A percentile compares a stretch with the other conserved stretches of the same genome.
Conservation (phyloP, 2,797 vertebrate species). For the Yasuhikotakia modesta region DNA sequence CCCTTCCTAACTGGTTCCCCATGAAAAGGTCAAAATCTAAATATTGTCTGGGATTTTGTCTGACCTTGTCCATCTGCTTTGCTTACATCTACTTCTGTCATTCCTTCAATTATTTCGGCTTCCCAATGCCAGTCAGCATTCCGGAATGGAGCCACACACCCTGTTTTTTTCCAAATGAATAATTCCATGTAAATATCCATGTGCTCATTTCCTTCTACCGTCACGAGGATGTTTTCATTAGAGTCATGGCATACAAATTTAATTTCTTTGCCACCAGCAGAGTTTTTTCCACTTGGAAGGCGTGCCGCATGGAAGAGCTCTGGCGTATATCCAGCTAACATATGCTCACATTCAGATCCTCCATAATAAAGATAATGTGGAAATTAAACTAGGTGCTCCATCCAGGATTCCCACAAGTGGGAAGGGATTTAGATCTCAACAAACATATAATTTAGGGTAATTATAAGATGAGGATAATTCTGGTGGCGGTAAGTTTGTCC, state of each 20-base stretch:
- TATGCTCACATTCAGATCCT: conserved; percentile 51
- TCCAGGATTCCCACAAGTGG: conserved; percentile 42
- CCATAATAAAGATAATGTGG: conserved; percentile 45
- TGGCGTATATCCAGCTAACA: conserved; percentile 62
- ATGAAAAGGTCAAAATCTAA: conserved; percentile 50
- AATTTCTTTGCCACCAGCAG: conserved; percentile 69
- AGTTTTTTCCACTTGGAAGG: conserved; percentile 63
- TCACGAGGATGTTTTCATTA: conserved; percentile 60
- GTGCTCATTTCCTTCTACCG: conserved; percentile 65
- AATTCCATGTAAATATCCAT: conserved; percentile 69
- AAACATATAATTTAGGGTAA: conserved; percentile 80
- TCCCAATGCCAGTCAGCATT: conserved; percentile 54
- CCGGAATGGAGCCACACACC: conserved; percentile 11
- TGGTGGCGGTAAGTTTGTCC: conserved; percentile 71
- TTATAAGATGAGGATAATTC: conserved; percentile 72
- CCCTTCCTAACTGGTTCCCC: conserved; percentile 47
- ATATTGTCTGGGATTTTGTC: conserved; percentile 47
- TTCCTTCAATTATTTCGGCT: conserved; percentile 64
- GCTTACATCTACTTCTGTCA: conserved; percentile 50
- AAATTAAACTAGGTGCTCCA: conserved; percentile 48
- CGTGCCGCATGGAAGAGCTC: conserved; percentile 57
- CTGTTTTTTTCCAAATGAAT: conserved; percentile 66
- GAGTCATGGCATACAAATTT: conserved; percentile 57
- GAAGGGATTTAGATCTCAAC: conserved; percentile 61
- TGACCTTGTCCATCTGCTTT: conserved; percentile 37